Base-by-base conservation (phyloP, 64 coral and sea anemone species). In the Stylophora pistillata region DNA sequence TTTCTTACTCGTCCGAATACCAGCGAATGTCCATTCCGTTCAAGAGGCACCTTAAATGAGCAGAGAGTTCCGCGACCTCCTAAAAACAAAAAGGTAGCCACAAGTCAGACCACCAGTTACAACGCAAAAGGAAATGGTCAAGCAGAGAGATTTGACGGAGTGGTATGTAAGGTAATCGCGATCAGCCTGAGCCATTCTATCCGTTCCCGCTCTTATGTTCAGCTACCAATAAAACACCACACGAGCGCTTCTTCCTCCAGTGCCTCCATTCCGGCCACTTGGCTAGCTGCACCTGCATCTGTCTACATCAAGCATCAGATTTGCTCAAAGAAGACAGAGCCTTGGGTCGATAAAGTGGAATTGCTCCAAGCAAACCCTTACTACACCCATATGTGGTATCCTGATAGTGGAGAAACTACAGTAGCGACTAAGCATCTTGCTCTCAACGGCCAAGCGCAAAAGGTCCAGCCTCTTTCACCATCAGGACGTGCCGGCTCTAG, bases 311-410 rank as follows among this genome's bases (percentile, higher is more conserved):
- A 81, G 26, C 87, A 53, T 3, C 77, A 89, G 52, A 87, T 89
- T 17, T 71, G 74, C 30, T 37, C 87, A 21, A 94, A 82, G 14
- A 94, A 94, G 69, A 94, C 72, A 57, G 87, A 94, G 15, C 92
- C 92, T 71, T 66, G 89, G 31, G 92, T 94, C 2, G 87, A 94
- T 61, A 68, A 94, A 47, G 87, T 94, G 47, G 92, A 94, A 66
- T 21, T 94, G 25, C 81, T 78, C 15, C 60, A 88, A 57, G 91
- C 91, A 25, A 93, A 75, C 74, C 77, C 76, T 88, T 30, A 85
- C 55, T 88, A 93, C 20, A 56, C 85, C 13, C 77, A 88, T 34
- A 27, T 93, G 31, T 56, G 76, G 25, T 74, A 74, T 71, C 47
- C 79, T 53, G 83, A 88, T 34, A 69, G 91, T 56, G 53, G 85